Conservation (phyloP, 1,140 invertebrate species). For the Musca domestica region DNA sequence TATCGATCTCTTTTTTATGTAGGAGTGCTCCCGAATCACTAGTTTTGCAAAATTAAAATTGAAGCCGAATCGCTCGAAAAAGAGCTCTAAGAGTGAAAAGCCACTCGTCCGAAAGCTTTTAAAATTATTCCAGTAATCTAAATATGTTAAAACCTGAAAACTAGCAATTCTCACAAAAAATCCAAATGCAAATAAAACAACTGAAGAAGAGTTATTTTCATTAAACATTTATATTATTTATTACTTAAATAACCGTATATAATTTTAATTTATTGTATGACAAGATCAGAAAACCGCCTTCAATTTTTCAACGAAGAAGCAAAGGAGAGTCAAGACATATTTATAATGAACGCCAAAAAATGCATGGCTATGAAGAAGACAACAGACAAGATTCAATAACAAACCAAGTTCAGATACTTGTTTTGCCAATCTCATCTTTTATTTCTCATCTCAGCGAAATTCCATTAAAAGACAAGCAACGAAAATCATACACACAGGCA, state of each 20-base stretch:
- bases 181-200: not conserved
- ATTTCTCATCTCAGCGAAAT: not conserved
- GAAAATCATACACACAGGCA: not conserved
- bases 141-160: no score
- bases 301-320: conserved; percentile 5
- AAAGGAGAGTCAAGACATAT: no score
- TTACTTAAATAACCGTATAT: conserved; percentile 5
- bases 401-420: conserved; percentile 5
- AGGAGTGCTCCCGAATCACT: no score
- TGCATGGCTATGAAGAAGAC: not conserved
- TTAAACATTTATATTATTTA: not conserved
- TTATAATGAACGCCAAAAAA: no score
- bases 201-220: not conserved
- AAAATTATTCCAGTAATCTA: no score
- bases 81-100: no score
- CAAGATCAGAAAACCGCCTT: conserved; percentile 20
- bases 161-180: no score
- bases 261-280: conserved; percentile 22
- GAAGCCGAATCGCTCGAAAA: no score
- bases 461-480: not conserved
- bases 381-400: not conserved
- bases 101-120: no score
- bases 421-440: conserved; percentile 14
- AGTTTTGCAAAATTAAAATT: no score
- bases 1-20: no score